Evolutionary conservation across 2,797 vertebrate genomes (phyloP).

Genomic region (Sphenodon punctatus): DNA sequence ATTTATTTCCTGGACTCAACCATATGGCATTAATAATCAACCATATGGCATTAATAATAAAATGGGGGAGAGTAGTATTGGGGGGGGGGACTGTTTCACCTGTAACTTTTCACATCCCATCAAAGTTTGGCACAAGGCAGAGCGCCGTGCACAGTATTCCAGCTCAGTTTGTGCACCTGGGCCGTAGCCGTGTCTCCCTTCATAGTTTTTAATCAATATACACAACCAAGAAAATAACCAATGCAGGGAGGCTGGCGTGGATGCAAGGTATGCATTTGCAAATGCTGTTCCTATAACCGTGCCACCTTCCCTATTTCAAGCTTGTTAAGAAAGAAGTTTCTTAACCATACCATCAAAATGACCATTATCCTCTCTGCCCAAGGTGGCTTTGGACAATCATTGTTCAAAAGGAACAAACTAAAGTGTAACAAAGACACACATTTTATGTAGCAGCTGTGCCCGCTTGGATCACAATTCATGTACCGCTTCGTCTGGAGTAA

Average conservation of each 20-base stretch:
- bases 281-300: conserved; percentile 27
- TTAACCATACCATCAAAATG: conserved; percentile 21
- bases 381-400: conserved; percentile 43
- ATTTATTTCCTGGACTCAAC: conserved; percentile 17
- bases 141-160: conserved; percentile 33
- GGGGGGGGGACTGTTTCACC: too few species aligned
- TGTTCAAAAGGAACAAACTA: conserved; percentile 46
- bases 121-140: conserved; percentile 22
- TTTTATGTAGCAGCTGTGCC: conserved; percentile 28
- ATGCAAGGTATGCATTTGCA: background rate
- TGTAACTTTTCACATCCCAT: conserved; percentile 53
- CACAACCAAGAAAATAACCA: conserved; percentile 26
- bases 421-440: background rate
- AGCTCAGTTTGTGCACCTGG: background rate
- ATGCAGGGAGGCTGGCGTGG: conserved; percentile 9
- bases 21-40: conserved; percentile 49
- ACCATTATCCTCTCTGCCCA: conserved; percentile 23
- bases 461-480: conserved; percentile 43
- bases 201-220: conserved; percentile 51
- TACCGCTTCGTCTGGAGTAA: too few species aligned
- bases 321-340: conserved; percentile 52
- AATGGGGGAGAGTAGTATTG: too few species aligned
- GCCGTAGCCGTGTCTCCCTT: too few species aligned
- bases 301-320: too few species aligned
- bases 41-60: too few species aligned